These are phyloP conservation scores for Eurypyga helias DNA, from an alignment of 2,113 vertebrate species.

Conservation along the genomic window DNA sequence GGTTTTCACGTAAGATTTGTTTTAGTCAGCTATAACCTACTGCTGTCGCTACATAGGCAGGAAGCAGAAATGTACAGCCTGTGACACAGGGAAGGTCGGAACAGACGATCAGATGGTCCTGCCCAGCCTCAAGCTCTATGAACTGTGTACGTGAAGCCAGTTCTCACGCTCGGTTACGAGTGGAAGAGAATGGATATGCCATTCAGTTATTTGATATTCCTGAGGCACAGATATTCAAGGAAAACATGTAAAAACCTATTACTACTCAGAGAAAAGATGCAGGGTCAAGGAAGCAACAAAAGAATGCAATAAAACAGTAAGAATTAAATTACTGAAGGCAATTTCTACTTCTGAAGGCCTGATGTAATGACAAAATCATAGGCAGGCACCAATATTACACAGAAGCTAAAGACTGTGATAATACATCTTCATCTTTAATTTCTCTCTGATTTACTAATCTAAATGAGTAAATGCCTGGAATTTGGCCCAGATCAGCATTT, in stretches of 20 bases:
- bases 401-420: neutral
- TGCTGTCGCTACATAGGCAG: neutral
- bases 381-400: neutral
- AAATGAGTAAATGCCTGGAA: slow-evolving; percentile 29
- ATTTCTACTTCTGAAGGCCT: slow-evolving; percentile 12
- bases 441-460: slow-evolving; percentile 25
- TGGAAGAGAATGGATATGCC: neutral
- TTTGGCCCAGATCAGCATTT: slow-evolving; percentile 9
- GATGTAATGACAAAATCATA: slow-evolving; percentile 38
- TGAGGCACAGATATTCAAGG: neutral
- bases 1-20: neutral
- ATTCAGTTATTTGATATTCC: neutral
- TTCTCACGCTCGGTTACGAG: neutral
- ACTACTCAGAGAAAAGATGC: neutral
- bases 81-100: neutral
- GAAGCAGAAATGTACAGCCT: neutral
- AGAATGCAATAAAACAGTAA: neutral
- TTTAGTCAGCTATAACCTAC: neutral
- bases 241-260: neutral
- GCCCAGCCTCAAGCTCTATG: neutral
- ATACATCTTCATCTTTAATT: slow-evolving; percentile 36
- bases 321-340: slow-evolving; percentile 28
- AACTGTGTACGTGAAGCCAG: neutral
- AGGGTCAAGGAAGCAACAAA: neutral
- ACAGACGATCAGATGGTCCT: neutral